A percentile compares a stretch with the other conserved stretches of the same genome.
These are phyloP conservation scores for Habropoda laboriosa DNA, from an alignment of 1,140 invertebrate species.

Conservation along the genomic window DNA sequence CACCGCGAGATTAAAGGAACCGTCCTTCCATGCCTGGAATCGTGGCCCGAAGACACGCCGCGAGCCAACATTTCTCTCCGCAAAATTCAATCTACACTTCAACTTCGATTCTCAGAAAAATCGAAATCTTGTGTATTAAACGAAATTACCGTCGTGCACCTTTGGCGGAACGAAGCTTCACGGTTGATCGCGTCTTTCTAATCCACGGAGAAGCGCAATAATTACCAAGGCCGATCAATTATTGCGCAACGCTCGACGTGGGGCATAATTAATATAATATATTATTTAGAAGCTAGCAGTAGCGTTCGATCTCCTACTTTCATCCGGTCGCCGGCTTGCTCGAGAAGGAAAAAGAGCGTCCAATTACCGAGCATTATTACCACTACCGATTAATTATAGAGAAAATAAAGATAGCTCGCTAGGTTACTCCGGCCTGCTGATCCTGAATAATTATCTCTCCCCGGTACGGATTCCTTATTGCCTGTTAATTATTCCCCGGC, in stretches of 20 bases:
- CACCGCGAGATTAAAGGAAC: slow-evolving; percentile 80
- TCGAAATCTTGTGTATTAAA: neutral
- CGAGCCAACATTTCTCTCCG: slow-evolving; percentile 42
- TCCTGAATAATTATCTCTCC: slow-evolving; percentile 11
- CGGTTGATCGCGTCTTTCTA: neutral
- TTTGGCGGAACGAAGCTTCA: neutral
- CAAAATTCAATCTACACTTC: slow-evolving; percentile 52
- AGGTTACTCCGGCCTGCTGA: neutral
- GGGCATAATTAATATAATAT: slow-evolving; percentile 1
- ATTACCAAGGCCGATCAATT: neutral
- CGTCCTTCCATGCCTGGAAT: slow-evolving; percentile 50
- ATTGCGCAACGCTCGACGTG: neutral
- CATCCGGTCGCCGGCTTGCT: neutral
- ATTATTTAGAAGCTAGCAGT: neutral
- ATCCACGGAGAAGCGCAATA: neutral
- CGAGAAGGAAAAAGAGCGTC: neutral
- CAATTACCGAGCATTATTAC: slow-evolving; percentile 22
- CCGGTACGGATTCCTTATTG: neutral
- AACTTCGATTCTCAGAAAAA: slow-evolving; percentile 61
- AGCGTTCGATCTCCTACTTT: neutral
- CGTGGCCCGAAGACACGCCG: slow-evolving; percentile 57
- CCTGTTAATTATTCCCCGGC: neutral
- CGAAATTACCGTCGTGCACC: neutral
- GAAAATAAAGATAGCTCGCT: neutral
- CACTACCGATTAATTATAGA: slow-evolving; percentile 11